These are phyloP conservation scores for Phrixothrix hirtus DNA, from an alignment of 2,888 invertebrate genomes.

Conservation along the genomic window DNA sequence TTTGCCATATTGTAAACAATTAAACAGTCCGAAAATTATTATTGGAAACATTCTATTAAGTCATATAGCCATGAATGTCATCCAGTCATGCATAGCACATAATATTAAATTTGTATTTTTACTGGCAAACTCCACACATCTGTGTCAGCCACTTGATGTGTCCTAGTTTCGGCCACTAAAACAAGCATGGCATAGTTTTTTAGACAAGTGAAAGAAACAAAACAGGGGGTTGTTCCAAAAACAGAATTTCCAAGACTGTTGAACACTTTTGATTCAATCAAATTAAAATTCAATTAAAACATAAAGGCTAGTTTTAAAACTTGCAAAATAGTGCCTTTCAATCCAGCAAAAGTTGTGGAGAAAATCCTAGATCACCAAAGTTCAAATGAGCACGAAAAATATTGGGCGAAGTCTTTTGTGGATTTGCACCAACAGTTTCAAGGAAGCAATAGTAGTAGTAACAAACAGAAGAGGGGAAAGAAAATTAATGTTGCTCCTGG, in stretches of 20 bases:
- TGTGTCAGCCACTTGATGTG: not conserved
- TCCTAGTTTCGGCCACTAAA: not conserved
- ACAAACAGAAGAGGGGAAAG: no score
- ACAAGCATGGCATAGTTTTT: not conserved
- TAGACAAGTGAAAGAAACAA: not conserved
- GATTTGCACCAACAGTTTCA: no score
- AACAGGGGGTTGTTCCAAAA: not conserved
- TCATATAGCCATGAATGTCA: not conserved
- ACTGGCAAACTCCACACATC: not conserved
- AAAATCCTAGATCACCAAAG: no score
- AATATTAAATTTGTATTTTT: not conserved
- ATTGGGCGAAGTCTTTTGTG: no score
- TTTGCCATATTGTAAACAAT: no score
- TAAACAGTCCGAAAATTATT: not conserved
- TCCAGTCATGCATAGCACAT: not conserved
- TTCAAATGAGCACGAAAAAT: no score
- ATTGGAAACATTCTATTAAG: not conserved
- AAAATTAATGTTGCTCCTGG: no score
- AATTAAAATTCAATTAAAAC: not conserved
- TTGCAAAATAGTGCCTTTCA: not conserved
- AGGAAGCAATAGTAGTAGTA: no score
- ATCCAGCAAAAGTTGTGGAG: not conserved
- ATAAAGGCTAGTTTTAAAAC: not conserved
- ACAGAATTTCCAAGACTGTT: not conserved
- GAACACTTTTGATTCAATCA: not conserved